These are phyloP conservation scores for Habrosyne pyritoides DNA, from an alignment of 2,888 invertebrate species.

Conservation along the genomic window DNA sequence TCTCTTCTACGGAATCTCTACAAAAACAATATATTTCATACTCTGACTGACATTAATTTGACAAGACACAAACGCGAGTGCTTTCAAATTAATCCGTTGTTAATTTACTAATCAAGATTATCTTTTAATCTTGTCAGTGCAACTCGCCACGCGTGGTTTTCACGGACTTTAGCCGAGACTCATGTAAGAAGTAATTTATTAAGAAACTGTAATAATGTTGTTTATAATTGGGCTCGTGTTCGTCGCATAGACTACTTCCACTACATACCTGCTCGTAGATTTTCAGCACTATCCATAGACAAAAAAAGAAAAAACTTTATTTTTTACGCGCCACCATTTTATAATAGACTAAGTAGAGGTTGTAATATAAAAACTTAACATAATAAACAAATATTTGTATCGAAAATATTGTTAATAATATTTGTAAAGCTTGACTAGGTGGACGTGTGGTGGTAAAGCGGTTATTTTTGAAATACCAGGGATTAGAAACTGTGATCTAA, in stretches of 20 bases:
- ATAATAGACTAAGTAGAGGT: too few species aligned
- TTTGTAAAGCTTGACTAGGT: too few species aligned
- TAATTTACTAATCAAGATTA: neutral
- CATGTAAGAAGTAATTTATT: conserved; percentile 19
- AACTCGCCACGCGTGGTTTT: conserved; percentile 16
- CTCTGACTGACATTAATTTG: neutral
- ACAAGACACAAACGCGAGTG: neutral
- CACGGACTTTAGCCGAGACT: conserved; percentile 18
- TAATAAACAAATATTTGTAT: too few species aligned
- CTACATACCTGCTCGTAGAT: neutral
- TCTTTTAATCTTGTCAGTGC: neutral
- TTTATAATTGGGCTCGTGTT: conserved; percentile 30
- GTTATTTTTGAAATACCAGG: too few species aligned
- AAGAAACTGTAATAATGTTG: conserved; percentile 21
- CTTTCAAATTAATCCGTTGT: conserved; percentile 1
- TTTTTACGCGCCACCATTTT: too few species aligned
- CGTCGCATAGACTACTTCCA: neutral
- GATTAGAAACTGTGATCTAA: too few species aligned
- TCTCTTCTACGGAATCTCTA: too few species aligned
- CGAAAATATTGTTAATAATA: too few species aligned
- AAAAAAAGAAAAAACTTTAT: neutral
- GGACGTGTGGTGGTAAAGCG: too few species aligned
- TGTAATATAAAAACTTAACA: too few species aligned
- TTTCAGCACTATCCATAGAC: neutral
- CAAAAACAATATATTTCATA: too few species aligned